phyloP scores from a whole-genome alignment of 1,140 invertebrate species.

The Drosophila sp. region DNA sequence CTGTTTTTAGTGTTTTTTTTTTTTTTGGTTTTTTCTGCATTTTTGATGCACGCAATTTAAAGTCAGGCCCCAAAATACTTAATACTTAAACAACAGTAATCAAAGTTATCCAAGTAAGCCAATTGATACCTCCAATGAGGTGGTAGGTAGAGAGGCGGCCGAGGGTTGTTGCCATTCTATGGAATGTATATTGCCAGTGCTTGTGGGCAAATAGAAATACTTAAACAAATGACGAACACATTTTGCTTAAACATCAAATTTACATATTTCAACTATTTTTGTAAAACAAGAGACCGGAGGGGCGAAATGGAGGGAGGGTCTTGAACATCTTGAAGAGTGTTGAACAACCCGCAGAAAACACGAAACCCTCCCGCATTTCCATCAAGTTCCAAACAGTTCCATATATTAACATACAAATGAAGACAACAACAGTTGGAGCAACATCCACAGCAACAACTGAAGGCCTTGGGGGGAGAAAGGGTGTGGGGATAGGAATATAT shows the following conservation, averaged over 20 bases:
- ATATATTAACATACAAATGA: constrained; percentile 69
- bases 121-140: constrained; percentile 24
- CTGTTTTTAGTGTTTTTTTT: not conserved
- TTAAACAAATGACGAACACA: constrained; percentile 53
- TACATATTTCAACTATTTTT: constrained; percentile 62
- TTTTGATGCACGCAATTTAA: constrained; percentile 42
- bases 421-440: constrained; percentile 40
- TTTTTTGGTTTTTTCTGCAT: no score
- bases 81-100: constrained; percentile 37
- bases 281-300: not conserved
- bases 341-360: not conserved
- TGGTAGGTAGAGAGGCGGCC: not conserved
- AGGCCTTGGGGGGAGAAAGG: not conserved
- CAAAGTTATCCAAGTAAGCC: constrained; percentile 38
- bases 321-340: not conserved
- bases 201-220: constrained; percentile 33
- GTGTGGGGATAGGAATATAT: not conserved
- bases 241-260: constrained; percentile 57
- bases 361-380: not conserved
- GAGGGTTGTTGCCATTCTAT: not conserved
- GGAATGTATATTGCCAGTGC: constrained; percentile 22
- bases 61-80: constrained; percentile 27
- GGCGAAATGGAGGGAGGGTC: not conserved
- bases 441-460: constrained; percentile 12
- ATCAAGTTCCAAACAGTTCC: not conserved